Conservation (phyloP, 1,140 invertebrate genomes). For the Heterodera schachtii region DNA sequence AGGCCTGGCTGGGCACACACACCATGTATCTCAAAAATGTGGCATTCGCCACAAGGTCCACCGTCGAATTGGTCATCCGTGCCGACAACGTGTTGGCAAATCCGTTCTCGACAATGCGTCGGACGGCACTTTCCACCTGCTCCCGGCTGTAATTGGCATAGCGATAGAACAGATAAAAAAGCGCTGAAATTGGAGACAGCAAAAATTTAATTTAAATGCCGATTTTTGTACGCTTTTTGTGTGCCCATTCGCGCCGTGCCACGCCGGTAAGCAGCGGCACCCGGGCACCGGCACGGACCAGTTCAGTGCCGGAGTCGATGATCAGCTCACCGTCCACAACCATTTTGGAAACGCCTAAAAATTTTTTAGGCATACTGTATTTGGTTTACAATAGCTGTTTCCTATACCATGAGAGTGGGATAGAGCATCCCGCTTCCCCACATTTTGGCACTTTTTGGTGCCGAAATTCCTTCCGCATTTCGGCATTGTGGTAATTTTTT, state of each 20-base stretch:
- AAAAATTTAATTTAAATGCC: neutral
- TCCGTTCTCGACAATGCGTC: slow-evolving; percentile 33
- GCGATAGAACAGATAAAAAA: slow-evolving; percentile 60
- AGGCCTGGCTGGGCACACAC: too few species aligned
- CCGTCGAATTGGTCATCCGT: slow-evolving; percentile 57
- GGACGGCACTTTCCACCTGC: slow-evolving; percentile 45
- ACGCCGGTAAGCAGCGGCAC: slow-evolving; percentile 63
- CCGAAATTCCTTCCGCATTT: too few species aligned
- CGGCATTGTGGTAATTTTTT: too few species aligned
- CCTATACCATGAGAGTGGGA: too few species aligned
- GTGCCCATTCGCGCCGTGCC: slow-evolving; percentile 60
- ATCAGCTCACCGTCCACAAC: slow-evolving; percentile 62
- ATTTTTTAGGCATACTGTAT: neutral
- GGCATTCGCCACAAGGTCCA: slow-evolving; percentile 59
- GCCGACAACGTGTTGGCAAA: slow-evolving; percentile 30
- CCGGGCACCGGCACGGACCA: slow-evolving; percentile 52
- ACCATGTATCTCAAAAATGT: slow-evolving; percentile 60
- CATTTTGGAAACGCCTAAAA: slow-evolving; percentile 37
- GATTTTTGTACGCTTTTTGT: slow-evolving; percentile 59
- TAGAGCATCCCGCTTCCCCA: too few species aligned
- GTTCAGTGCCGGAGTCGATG: slow-evolving; percentile 45
- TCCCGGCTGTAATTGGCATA: slow-evolving; percentile 50
- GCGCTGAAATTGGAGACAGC: slow-evolving; percentile 40
- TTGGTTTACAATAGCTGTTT: too few species aligned
- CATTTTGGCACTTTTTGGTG: too few species aligned